A percentile compares a stretch with the other conserved stretches of the same genome.
These are phyloP conservation scores for Phyllotis vaccarum DNA, from an alignment of 2,797 vertebrate genomes.

Conservation along the genomic window DNA sequence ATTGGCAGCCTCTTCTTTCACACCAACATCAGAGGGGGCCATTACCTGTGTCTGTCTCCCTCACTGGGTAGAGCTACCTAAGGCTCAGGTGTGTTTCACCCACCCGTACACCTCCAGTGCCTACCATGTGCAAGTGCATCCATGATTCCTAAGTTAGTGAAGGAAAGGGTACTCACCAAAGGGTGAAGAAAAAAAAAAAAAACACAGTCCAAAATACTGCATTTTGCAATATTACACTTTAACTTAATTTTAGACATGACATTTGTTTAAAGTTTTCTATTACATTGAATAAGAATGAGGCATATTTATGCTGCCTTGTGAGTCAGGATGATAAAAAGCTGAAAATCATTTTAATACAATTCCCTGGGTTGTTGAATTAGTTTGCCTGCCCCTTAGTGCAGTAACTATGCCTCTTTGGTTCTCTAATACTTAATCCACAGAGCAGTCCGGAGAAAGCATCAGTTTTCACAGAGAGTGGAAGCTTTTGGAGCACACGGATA, in stretches of 20 bases:
- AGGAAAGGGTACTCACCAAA: neutral
- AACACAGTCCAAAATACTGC: neutral
- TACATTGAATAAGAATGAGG: slow-evolving; percentile 11
- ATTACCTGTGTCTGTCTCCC: neutral
- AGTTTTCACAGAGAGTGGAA: neutral
- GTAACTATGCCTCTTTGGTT: neutral
- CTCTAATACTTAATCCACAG: neutral
- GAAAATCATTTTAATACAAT: neutral
- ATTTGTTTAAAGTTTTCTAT: slow-evolving; percentile 38
- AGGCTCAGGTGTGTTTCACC: neutral
- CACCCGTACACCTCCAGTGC: neutral
- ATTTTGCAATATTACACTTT: neutral
- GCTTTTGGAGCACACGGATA: neutral
- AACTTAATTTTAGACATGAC: neutral
- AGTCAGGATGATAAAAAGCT: neutral
- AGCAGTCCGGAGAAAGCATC: neutral
- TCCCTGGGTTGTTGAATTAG: neutral
- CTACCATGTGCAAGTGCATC: neutral
- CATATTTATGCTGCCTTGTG: neutral
- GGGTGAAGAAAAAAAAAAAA: neutral
- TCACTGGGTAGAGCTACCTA: neutral
- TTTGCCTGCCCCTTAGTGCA: neutral
- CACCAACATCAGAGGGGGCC: neutral
- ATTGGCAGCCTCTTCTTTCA: neutral
- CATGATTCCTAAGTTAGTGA: neutral